Evolutionary conservation across 2,797 vertebrate genomes (phyloP).

Genomic region (Petrocephalus sullivani): DNA sequence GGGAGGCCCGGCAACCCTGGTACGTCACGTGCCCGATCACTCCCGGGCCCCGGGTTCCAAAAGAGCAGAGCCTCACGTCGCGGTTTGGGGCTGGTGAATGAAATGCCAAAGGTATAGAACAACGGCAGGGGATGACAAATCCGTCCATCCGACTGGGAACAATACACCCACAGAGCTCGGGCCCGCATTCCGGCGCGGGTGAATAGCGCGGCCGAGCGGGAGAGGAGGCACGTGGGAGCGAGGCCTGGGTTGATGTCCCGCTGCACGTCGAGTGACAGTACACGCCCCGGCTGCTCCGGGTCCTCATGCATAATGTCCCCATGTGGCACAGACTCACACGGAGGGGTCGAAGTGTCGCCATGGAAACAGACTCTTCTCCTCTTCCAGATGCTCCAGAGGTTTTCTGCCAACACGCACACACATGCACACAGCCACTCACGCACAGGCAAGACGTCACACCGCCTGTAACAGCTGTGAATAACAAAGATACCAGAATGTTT

Average conservation of each 20-base stretch:
- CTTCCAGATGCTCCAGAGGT: background rate
- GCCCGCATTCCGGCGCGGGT: conserved; percentile 46
- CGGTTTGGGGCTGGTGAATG: conserved; percentile 32
- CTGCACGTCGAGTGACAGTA: background rate
- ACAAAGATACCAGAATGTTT: background rate
- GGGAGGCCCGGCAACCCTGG: conserved; percentile 33
- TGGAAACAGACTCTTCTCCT: background rate
- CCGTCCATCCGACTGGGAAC: conserved; percentile 38
- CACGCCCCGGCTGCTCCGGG: background rate
- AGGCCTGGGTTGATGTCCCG: background rate
- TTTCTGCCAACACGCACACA: background rate
- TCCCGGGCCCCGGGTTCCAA: background rate
- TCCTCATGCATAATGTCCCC: background rate
- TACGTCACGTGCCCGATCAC: conserved; percentile 11
- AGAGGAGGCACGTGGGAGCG: background rate
- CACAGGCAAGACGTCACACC: background rate
- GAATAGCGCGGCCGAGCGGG: conserved; percentile 35
- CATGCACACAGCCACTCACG: background rate
- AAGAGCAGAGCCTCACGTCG: background rate
- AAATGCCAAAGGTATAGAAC: conserved; percentile 38
- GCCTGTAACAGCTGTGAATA: background rate
- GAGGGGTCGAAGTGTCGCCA: background rate
- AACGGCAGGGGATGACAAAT: conserved; percentile 31
- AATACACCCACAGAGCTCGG: conserved; percentile 51
- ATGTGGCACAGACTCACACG: background rate